Base-by-base conservation (phyloP, 1,140 invertebrate species). In the Oscheius sp. region DNA sequence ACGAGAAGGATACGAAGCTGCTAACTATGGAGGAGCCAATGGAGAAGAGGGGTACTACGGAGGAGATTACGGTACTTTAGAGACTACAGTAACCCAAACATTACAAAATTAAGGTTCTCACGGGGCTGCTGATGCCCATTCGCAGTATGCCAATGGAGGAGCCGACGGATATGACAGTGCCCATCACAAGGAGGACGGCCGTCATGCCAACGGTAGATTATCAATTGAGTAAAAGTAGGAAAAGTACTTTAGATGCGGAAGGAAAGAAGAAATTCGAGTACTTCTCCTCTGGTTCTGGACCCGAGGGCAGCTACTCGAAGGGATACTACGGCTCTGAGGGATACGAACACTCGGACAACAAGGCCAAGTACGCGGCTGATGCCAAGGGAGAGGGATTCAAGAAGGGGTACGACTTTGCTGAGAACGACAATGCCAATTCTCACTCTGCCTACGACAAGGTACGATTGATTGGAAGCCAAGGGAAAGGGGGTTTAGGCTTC, bases 291-390 rank as follows among this genome's bases (percentile, higher is more conserved):
- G 73, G 73, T 15, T 73, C 68, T n/a, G 73, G 73, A 64, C 73
- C 73, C 36, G 36, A 75, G 3, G 73, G 73, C 42, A 74, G 29
- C 18, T 75, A 75, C 68, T 38, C 58, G 29, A 75, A 75, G 61
- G 73, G 73, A n/a, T 75, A 75, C 36, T 75, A 71, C 34, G 73
- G 73, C n/a, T 42, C 32, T 20, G 73, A 75, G 23, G 73, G 73
- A 2, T 75, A 75, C 67, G 73, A 75, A 46, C 73, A 75, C 34
- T 68, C 46, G 23, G 58, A 64, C 26, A 32, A 35, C 32, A 73
- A 65, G 61, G 45, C 46, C 61, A 69, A 75, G 26, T 69, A 75
- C 23, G 58, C 52, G 15, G 62, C 68, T 1, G 73, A 72, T 42
- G 59, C 73, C 26, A 32, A 75, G 42, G 73, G 67, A 20, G 46